Conservation (phyloP, 2,797 vertebrate species). For the Micrastur ruficollis region DNA sequence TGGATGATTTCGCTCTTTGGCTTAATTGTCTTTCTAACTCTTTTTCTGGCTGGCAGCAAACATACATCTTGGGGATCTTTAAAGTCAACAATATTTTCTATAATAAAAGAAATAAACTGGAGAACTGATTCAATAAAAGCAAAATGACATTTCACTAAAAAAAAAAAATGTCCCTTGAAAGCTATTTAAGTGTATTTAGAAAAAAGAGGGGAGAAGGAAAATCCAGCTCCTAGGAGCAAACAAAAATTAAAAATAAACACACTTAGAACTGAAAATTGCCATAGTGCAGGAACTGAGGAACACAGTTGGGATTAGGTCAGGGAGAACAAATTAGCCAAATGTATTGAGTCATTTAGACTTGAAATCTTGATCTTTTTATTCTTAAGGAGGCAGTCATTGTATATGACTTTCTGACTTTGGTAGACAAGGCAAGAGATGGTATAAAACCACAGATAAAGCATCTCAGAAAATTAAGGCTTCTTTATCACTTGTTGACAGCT, state of each 20-base stretch:
- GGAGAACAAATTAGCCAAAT: not conserved
- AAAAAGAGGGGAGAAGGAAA: not conserved
- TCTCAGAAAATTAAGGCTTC: not conserved
- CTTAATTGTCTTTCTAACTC: not conserved
- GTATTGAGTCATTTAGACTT: not conserved
- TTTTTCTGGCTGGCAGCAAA: not conserved
- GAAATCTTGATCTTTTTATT: not conserved
- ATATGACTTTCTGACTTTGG: not conserved
- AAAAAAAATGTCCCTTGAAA: not conserved
- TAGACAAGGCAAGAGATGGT: not conserved
- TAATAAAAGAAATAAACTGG: not conserved
- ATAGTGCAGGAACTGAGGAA: not conserved
- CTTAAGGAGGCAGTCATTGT: not conserved
- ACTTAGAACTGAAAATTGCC: not conserved
- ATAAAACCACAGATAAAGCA: not conserved
- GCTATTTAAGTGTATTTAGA: not conserved
- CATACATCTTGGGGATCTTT: not conserved
- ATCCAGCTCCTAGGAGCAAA: not conserved
- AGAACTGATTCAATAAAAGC: not conserved
- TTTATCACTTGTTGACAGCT: not conserved
- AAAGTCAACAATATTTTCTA: not conserved
- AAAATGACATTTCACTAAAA: not conserved
- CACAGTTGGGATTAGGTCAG: not conserved
- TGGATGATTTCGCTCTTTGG: not conserved
- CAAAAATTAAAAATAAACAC: not conserved